Conservation (phyloP, 37 sponge, comb jelly and placozoan species). For the Amphimedon queenslandica region DNA sequence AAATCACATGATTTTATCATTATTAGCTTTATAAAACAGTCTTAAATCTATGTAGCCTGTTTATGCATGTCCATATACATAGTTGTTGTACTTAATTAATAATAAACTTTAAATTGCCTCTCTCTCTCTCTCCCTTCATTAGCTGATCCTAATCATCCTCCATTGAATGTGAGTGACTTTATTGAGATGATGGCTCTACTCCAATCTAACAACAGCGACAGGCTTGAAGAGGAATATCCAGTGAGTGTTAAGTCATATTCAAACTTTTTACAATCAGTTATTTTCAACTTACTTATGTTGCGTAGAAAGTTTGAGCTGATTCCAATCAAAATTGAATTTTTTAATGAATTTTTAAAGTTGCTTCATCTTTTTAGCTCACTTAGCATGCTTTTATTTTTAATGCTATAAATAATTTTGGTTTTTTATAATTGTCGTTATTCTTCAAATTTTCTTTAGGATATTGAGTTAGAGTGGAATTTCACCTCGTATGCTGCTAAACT, state of each 20-base stretch:
- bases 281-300: neutral
- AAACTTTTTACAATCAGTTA: neutral
- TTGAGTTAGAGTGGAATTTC: conserved; percentile 63
- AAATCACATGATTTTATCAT: no score
- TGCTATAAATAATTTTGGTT: no score
- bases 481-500: conserved; percentile 65
- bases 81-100: neutral
- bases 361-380: no score
- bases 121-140: neutral
- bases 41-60: no score
- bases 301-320: no score
- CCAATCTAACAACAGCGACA: conserved; percentile 42
- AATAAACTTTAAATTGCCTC: neutral
- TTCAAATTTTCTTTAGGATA: conserved; percentile 13
- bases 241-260: conserved; percentile 2
- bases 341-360: no score
- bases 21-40: no score
- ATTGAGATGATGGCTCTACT: conserved; percentile 50
- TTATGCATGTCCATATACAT: no score
- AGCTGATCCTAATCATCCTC: conserved; percentile 53
- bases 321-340: no score
- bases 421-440: neutral
- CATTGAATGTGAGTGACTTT: conserved; percentile 46
- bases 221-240: conserved; percentile 62
- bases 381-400: no score